Percentiles rank a stretch among this genome's conserved stretches.
phyloP scores from a whole-genome alignment of 2,888 invertebrate genomes.

The Bombyx huttoni region DNA sequence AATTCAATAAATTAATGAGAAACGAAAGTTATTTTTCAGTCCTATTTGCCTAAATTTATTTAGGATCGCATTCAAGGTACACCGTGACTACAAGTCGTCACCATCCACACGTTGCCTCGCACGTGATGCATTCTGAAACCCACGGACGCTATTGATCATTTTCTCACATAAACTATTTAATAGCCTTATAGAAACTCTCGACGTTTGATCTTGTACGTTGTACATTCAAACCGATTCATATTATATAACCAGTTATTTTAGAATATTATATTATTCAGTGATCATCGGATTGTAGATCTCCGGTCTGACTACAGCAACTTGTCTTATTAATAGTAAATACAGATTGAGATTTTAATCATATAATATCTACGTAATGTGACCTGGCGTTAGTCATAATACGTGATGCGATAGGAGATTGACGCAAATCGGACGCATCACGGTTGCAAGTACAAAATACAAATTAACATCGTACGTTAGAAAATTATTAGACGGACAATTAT shows the following conservation, averaged over 20 bases:
- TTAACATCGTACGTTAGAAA: constrained; percentile 22
- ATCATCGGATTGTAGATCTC: too few relatives aligned
- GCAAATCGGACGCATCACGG: constrained; percentile 32
- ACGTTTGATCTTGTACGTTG: too few relatives aligned
- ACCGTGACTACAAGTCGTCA: background rate
- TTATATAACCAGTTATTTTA: too few relatives aligned
- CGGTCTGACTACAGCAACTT: too few relatives aligned
- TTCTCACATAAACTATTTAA: background rate
- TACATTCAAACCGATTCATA: too few relatives aligned
- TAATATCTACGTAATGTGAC: background rate
- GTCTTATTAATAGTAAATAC: too few relatives aligned
- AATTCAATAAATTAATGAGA: background rate
- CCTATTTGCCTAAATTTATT: background rate
- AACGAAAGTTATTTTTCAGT: background rate
- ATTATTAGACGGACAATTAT: constrained; percentile 16
- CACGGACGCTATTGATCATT: constrained; percentile 2
- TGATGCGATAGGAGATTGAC: constrained; percentile 34
- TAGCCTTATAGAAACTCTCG: too few relatives aligned
- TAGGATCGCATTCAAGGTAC: background rate
- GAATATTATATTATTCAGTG: too few relatives aligned
- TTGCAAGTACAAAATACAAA: constrained; percentile 30
- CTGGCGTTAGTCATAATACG: constrained; percentile 26
- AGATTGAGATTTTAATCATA: background rate
- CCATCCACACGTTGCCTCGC: background rate
- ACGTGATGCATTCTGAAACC: background rate